A percentile compares a stretch with the other conserved stretches of the same genome.
Conservation (phyloP, 2,797 vertebrate genomes). For the Bovichtus variegatus region DNA sequence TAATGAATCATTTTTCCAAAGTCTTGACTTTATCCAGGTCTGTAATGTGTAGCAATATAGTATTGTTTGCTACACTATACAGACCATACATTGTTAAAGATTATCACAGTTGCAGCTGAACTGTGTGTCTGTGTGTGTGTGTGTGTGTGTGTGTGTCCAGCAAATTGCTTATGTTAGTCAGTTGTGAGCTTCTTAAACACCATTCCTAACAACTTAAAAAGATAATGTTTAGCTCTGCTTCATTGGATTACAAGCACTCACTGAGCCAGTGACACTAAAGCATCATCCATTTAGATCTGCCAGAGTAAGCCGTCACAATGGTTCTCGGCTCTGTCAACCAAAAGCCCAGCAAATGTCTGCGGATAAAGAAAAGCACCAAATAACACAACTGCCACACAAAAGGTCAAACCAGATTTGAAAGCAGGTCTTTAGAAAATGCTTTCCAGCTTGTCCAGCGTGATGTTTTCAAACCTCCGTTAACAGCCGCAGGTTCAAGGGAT, state of each 20-base stretch:
- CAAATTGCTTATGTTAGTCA: background rate
- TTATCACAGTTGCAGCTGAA: background rate
- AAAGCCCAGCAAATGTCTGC: conserved; percentile 31
- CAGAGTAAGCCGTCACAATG: conserved; percentile 28
- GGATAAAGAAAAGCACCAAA: conserved; percentile 39
- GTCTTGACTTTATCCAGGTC: background rate
- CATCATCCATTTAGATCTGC: conserved; percentile 41
- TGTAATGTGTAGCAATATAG: background rate
- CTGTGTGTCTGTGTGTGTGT: background rate
- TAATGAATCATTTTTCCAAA: background rate
- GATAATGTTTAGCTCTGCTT: conserved; percentile 26
- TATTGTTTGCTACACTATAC: background rate
- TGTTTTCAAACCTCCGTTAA: conserved; percentile 33
- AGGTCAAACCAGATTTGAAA: conserved; percentile 34
- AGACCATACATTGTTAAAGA: background rate
- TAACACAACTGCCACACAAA: conserved; percentile 41
- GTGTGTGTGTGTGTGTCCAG: background rate
- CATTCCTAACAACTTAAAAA: background rate
- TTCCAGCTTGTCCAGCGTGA: background rate
- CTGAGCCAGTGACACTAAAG: conserved; percentile 13
- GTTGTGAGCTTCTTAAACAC: conserved; percentile 1
- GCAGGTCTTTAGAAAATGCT: conserved; percentile 24
- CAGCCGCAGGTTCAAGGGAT: conserved; percentile 31
- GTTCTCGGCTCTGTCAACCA: conserved; percentile 31
- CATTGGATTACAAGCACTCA: conserved; percentile 32